phyloP scores from a whole-genome alignment of 1,140 invertebrate genomes.

The Chrysopa pallens region DNA sequence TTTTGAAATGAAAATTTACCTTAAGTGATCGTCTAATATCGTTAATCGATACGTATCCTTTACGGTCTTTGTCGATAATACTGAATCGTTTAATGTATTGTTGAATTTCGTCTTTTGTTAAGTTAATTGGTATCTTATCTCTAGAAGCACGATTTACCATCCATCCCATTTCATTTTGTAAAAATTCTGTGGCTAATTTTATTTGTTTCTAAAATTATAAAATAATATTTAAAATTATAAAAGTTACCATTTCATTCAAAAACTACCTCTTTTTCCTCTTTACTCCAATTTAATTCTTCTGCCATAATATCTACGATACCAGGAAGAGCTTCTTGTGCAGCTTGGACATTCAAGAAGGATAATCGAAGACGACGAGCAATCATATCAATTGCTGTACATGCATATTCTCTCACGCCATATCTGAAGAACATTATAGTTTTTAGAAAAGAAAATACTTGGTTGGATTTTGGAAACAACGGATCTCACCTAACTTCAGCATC shows the following conservation, averaged over 20 bases:
- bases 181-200: constrained; percentile 62
- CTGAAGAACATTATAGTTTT: constrained; percentile 14
- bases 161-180: constrained; percentile 93
- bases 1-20: constrained; percentile 32
- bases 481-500: constrained; percentile 74
- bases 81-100: constrained; percentile 90
- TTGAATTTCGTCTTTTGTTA: constrained; percentile 88
- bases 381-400: constrained; percentile 90
- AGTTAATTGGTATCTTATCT: constrained; percentile 80
- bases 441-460: background rate
- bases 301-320: constrained; percentile 90
- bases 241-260: constrained; percentile 2
- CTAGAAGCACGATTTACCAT: constrained; percentile 75
- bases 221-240: background rate
- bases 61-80: constrained; percentile 84
- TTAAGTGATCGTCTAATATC: constrained; percentile 88
- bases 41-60: constrained; percentile 95
- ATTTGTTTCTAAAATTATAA: constrained; percentile 40
- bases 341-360: constrained; percentile 92
- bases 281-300: constrained; percentile 86
- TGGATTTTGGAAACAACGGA: background rate
- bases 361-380: constrained; percentile 83
- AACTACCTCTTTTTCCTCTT: constrained; percentile 56
- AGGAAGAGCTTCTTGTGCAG: constrained; percentile 88
- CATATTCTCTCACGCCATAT: constrained; percentile 92